phyloP scores from a whole-genome alignment of 2,113 vertebrate species.

The Pimephales promelas region DNA sequence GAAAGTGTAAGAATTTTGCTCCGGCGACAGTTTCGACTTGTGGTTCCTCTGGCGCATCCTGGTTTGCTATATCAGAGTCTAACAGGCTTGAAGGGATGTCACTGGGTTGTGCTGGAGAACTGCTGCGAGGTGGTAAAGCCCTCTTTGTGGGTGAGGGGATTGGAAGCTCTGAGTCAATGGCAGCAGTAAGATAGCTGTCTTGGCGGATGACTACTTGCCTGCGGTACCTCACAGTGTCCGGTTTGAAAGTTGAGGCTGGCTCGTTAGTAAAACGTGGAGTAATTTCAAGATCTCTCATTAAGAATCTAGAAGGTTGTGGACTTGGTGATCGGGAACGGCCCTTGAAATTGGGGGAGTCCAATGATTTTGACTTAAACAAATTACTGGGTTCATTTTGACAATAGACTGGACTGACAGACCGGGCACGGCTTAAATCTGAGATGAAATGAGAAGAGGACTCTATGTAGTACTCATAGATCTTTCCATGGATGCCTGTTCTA shows the following conservation, averaged over 20 bases:
- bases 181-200: constrained; percentile 77
- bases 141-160: constrained; percentile 59
- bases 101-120: neutral
- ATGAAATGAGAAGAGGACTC: constrained; percentile 79
- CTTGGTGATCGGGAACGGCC: constrained; percentile 62
- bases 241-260: constrained; percentile 26
- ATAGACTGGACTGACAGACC: neutral
- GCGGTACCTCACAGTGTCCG: constrained; percentile 40
- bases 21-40: constrained; percentile 58
- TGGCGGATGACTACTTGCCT: constrained; percentile 71
- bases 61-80: constrained; percentile 40
- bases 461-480: constrained; percentile 85
- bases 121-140: neutral
- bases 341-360: constrained; percentile 46
- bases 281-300: constrained; percentile 68
- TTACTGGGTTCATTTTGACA: constrained; percentile 50
- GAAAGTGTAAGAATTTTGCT: constrained; percentile 65
- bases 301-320: constrained; percentile 57
- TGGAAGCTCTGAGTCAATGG: constrained; percentile 73
- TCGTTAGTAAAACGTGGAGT: constrained; percentile 50
- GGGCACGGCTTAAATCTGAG: constrained; percentile 54
- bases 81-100: constrained; percentile 43
- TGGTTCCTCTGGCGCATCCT: constrained; percentile 10
- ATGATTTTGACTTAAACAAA: constrained; percentile 53
- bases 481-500: constrained; percentile 70